Percentiles rank a stretch among this genome's conserved stretches.
Conservation (phyloP, 2,888 invertebrate species). For the Callyntrura guangdongensis region DNA sequence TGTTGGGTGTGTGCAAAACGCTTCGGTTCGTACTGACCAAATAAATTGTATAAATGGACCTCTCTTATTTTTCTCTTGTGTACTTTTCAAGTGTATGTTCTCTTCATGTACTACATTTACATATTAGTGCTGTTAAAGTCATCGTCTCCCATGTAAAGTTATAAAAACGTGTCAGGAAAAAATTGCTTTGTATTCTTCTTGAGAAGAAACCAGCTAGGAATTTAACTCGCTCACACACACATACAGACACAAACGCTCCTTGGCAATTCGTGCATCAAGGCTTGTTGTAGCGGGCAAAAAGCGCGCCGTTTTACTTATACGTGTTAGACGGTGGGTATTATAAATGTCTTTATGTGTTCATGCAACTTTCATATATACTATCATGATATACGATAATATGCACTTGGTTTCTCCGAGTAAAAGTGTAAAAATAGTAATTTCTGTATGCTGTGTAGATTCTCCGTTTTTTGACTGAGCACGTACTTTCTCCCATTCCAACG, state of each 20-base stretch:
- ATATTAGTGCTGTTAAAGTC: slow-evolving; percentile 61
- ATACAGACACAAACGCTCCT: not conserved
- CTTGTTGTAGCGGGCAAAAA: slow-evolving; percentile 33
- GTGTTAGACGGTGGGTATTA: not conserved
- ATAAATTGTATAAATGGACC: slow-evolving; percentile 48
- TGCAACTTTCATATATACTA: slow-evolving; percentile 11
- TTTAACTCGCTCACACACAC: not conserved
- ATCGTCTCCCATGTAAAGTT: slow-evolving; percentile 45
- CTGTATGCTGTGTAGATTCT: not conserved
- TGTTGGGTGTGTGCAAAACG: not conserved
- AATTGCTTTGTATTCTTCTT: slow-evolving; percentile 34
- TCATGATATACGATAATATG: not conserved
- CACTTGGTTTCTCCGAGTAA: not conserved
- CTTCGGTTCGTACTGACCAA: slow-evolving; percentile 1
- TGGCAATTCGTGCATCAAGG: slow-evolving; percentile 1
- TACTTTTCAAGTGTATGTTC: slow-evolving; percentile 43
- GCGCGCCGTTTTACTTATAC: not conserved
- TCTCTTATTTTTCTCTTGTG: slow-evolving; percentile 43
- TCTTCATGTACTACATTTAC: slow-evolving; percentile 57
- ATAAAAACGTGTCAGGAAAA: slow-evolving; percentile 50
- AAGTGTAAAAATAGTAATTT: slow-evolving; percentile 4
- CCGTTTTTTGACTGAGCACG: slow-evolving; percentile 34
- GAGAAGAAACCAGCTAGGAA: not conserved
- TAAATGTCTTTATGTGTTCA: not conserved
- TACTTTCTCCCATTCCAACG: slow-evolving; percentile 36